A percentile compares a stretch with the other conserved stretches of the same genome.
phyloP scores from a whole-genome alignment of 1,140 invertebrate species.

The Muscidifurax raptorellus region DNA sequence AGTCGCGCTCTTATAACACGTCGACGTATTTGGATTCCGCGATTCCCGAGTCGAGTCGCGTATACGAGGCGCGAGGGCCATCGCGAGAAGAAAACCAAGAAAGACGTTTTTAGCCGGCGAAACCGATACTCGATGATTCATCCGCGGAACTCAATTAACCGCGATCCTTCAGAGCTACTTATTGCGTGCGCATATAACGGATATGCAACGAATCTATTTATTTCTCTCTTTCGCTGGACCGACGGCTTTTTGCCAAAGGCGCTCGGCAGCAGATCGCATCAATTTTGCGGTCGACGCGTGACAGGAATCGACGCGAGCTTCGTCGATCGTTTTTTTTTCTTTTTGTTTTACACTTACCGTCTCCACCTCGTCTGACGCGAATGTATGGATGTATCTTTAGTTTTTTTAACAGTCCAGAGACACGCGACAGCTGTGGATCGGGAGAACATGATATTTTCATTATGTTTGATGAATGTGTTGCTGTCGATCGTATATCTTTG shows the following conservation, averaged over 20 bases:
- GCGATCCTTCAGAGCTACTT: neutral
- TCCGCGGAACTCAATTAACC: constrained; percentile 47
- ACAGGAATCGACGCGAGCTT: neutral
- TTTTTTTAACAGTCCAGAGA: neutral
- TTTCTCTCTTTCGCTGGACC: neutral
- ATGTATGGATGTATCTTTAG: neutral
- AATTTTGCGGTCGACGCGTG: constrained; percentile 28
- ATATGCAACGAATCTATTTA: neutral
- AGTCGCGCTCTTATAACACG: neutral
- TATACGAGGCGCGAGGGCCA: constrained; percentile 2
- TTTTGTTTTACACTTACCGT: neutral
- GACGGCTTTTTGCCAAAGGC: neutral
- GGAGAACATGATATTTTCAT: constrained; percentile 26
- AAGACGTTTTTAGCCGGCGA: constrained; percentile 26
- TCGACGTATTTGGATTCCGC: constrained; percentile 22
- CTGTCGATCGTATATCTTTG: neutral
- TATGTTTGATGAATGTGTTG: constrained; percentile 18
- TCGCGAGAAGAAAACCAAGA: constrained; percentile 4
- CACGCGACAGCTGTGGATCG: neutral
- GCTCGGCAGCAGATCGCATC: constrained; percentile 19
- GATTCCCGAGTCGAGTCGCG: constrained; percentile 31
- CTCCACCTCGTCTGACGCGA: neutral
- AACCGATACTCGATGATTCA: constrained; percentile 31
- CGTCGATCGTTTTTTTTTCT: neutral
- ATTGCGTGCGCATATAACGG: neutral